These are phyloP conservation scores for Pseudorasbora parva DNA, from an alignment of 2,113 vertebrate species.

Conservation along the genomic window DNA sequence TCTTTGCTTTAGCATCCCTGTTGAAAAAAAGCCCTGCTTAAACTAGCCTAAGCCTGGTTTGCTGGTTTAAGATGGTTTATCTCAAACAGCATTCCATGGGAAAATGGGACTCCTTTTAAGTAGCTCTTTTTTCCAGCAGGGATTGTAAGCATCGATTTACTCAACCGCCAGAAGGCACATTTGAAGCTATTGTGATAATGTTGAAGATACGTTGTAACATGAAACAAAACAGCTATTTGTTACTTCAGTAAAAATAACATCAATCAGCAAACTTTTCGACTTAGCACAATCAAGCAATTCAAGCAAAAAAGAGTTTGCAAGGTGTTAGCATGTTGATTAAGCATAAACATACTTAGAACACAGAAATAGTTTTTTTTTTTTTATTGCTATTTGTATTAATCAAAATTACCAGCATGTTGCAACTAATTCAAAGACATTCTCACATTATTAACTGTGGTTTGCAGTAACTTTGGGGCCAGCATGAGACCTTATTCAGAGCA, in stretches of 20 bases:
- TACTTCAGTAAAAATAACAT: neutral
- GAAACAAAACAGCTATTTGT: neutral
- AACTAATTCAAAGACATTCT: neutral
- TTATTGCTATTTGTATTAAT: neutral
- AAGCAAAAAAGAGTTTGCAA: neutral
- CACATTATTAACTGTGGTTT: neutral
- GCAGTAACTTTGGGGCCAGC: neutral
- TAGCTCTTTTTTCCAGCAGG: neutral
- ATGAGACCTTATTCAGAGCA: too few relatives aligned
- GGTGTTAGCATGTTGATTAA: slow-evolving; percentile 16
- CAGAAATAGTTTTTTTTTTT: too few relatives aligned
- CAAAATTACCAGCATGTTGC: neutral
- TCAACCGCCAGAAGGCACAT: neutral
- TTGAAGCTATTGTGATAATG: neutral
- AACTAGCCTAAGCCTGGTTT: neutral
- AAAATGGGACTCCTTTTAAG: neutral
- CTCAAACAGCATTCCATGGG: neutral
- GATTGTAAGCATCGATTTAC: neutral
- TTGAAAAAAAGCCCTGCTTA: neutral
- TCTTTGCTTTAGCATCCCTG: neutral
- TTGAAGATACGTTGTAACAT: too few relatives aligned
- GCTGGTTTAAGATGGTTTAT: neutral
- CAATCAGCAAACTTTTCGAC: neutral
- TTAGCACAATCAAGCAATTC: neutral
- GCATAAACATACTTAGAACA: neutral